These are phyloP conservation scores for Galaxea fascicularis DNA, from an alignment of 92 coral and sea anemone genomes.

Conservation along the genomic window DNA sequence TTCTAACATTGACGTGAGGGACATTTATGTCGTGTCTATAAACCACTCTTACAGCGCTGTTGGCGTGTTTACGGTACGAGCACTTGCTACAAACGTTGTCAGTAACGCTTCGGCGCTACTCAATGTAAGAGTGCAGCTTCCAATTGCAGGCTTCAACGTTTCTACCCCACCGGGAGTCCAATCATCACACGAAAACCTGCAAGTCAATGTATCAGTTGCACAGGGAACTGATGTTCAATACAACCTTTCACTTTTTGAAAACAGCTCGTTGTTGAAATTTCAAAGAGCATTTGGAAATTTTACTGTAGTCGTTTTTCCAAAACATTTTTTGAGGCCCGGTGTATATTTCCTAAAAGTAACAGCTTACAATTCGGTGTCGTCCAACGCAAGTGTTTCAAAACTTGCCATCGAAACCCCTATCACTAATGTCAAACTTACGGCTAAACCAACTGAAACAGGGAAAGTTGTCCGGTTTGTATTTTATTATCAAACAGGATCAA, in stretches of 20 bases:
- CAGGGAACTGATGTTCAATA: constrained; percentile 54
- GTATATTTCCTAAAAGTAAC: not conserved
- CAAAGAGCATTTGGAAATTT: not conserved
- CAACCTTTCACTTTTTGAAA: not conserved
- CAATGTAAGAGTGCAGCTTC: constrained; percentile 30
- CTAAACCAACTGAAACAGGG: not conserved
- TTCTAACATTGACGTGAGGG: constrained; percentile 20
- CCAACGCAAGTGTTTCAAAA: not conserved
- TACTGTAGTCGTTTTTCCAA: constrained; percentile 27
- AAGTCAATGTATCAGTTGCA: constrained; percentile 21
- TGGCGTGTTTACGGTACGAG: constrained; percentile 44
- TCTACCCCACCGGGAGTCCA: constrained; percentile 8
- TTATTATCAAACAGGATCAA: constrained; percentile 10
- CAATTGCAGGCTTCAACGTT: constrained; percentile 35
- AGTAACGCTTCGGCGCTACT: constrained; percentile 24
- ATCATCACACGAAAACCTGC: constrained; percentile 16
- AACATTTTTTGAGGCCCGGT: constrained; percentile 2
- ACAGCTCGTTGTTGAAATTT: not conserved
- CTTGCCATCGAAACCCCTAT: not conserved
- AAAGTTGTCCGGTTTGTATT: not conserved
- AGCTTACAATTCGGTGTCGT: constrained; percentile 24
- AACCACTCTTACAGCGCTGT: constrained; percentile 25
- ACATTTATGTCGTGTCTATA: not conserved
- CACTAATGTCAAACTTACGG: not conserved
- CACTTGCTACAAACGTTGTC: constrained; percentile 39